Evolutionary conservation across 2,797 vertebrate genomes (phyloP).

Genomic region (Neoniphon sammara): DNA sequence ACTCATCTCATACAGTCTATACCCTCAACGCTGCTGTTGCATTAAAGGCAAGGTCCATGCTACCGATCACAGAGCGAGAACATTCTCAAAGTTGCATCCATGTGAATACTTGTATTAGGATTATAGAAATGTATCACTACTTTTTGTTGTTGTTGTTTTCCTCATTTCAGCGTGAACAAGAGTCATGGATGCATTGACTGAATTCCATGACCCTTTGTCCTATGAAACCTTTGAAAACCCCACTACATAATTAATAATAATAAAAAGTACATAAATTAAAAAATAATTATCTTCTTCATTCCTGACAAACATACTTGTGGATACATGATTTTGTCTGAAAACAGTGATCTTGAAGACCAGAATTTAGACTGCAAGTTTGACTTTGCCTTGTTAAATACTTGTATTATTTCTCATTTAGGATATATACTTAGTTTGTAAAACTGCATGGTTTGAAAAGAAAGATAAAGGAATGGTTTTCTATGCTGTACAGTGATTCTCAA

Average conservation of each 20-base stretch:
- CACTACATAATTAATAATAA: too few relatives aligned
- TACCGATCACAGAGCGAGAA: not conserved
- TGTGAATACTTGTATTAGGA: not conserved
- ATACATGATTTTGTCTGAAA: too few relatives aligned
- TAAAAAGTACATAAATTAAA: too few relatives aligned
- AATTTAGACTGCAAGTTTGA: too few relatives aligned
- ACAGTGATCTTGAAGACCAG: too few relatives aligned
- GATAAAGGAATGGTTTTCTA: not conserved
- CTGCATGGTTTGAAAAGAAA: not conserved
- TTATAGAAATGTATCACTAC: constrained; percentile 5
- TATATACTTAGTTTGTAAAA: not conserved
- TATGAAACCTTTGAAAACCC: too few relatives aligned
- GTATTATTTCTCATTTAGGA: not conserved
- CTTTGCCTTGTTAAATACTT: not conserved
- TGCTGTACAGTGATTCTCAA: not conserved
- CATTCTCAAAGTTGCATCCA: not conserved
- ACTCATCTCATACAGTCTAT: constrained; percentile 20
- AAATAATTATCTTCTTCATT: too few relatives aligned
- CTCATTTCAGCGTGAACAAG: not conserved
- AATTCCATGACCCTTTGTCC: too few relatives aligned
- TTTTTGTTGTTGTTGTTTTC: not conserved
- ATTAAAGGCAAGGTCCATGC: not conserved
- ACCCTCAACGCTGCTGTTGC: constrained; percentile 19
- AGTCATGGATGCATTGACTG: not conserved
- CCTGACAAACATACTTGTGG: too few relatives aligned